Base-by-base conservation (phyloP, 2,888 invertebrate species). In the Theodoxus fluviatilis region DNA sequence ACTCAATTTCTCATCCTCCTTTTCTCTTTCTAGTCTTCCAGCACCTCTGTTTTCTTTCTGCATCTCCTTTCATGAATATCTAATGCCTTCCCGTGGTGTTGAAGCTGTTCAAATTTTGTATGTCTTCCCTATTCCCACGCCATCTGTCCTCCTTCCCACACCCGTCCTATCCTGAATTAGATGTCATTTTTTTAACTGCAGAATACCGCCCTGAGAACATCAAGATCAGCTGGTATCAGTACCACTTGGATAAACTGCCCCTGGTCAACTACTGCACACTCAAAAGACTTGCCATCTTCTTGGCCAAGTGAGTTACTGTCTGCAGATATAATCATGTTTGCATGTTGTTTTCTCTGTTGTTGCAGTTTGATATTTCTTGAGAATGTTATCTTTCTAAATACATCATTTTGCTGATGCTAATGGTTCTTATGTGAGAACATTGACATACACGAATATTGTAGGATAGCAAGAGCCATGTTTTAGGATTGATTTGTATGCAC, bases 231-330 rank as follows among this genome's bases (percentile, higher is more conserved):
- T 80, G 79, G 79, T 86, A 85, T 78, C 79, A 90, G 77, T 90
- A 90, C 71, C 88, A 93, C 22, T 88, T 96, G 79, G 89, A 90
- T n/a, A 90, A 92, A 0, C 88, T 96, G 59, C 92, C 93, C 12
- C 84, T 89, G 0, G 91, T 95, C 12, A 92, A 93, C 61, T 91
- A 91, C 72, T 91, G 92, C 78, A 95, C 95, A 0, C 88, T 94
- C 31, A 91, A 92, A 70, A 92, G 92, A 79, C 88, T 96, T 71
- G 91, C 95, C 73, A 92, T 92, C 0, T 96, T 96, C 86, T 89
- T 96, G 55, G 90, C 73, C 71, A 81, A 81, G 87, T 87, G 78
- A 77, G 80, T 75, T 18, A 22, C 22, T 22, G 55, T 65, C 40
- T 59, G 22, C n/a, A 28, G n/a, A 43, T 31, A 43, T 47, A 25